Evolutionary conservation across 1,140 invertebrate genomes (phyloP).

Genomic region (Micrasema longulum): DNA sequence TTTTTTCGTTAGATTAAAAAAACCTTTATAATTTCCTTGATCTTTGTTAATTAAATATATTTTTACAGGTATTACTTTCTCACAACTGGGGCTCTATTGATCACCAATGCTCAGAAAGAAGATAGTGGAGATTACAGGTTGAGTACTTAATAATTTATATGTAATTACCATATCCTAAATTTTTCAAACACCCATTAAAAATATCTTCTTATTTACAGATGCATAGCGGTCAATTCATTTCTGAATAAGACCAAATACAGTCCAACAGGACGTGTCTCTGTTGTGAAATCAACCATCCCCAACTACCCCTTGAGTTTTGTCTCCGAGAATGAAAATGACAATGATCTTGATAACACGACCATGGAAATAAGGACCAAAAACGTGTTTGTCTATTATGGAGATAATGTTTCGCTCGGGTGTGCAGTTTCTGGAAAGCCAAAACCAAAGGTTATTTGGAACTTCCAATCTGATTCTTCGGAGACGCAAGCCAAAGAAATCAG

Average conservation of each 20-base stretch:
- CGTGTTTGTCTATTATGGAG: slow-evolving; percentile 31
- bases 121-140: slow-evolving; percentile 50
- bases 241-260: slow-evolving; percentile 56
- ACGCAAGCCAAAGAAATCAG: slow-evolving; percentile 47
- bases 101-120: slow-evolving; percentile 46
- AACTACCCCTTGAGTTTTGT: slow-evolving; percentile 43
- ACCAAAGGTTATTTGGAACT: slow-evolving; percentile 52
- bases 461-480: slow-evolving; percentile 38
- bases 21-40: background rate
- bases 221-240: slow-evolving; percentile 59
- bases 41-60: background rate
- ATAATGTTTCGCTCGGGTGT: slow-evolving; percentile 45
- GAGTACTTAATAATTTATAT: background rate
- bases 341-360: slow-evolving; percentile 1
- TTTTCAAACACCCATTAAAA: background rate
- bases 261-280: slow-evolving; percentile 10
- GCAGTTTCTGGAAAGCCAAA: slow-evolving; percentile 49
- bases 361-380: slow-evolving; percentile 8
- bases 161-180: background rate
- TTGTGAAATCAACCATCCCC: slow-evolving; percentile 12
- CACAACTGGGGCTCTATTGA: slow-evolving; percentile 43
- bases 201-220: slow-evolving; percentile 54
- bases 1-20: background rate
- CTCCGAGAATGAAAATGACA: slow-evolving; percentile 31
- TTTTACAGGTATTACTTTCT: slow-evolving; percentile 51